Evolutionary conservation across 2,888 invertebrate genomes (phyloP).

Genomic region (Acanthosepion lycidas): DNA sequence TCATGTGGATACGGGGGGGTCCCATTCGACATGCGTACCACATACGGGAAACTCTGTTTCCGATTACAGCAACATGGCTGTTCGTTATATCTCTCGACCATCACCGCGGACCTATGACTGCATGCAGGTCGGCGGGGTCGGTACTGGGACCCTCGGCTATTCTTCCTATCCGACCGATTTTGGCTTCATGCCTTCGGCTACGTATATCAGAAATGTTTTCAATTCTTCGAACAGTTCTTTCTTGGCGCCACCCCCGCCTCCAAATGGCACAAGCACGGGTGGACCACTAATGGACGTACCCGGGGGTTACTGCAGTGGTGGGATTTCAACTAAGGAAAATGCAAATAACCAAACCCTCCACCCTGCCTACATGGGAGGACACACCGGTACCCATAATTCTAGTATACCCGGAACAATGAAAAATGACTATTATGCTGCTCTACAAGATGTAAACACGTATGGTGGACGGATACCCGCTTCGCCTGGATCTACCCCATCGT

Average conservation of each 20-base stretch:
- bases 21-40: background rate
- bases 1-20: constrained; percentile 39
- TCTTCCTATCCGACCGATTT: constrained; percentile 39
- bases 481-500: constrained; percentile 43
- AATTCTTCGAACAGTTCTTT: constrained; percentile 38
- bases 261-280: background rate
- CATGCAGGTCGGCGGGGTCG: constrained; percentile 39
- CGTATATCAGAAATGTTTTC: constrained; percentile 41
- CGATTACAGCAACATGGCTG: background rate
- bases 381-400: constrained; percentile 36
- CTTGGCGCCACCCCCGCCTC: background rate
- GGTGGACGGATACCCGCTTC: constrained; percentile 45
- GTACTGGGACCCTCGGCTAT: constrained; percentile 35
- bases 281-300: constrained; percentile 42
- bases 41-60: constrained; percentile 34
- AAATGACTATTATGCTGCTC: constrained; percentile 44
- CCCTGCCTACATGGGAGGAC: constrained; percentile 41
- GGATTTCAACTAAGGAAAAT: constrained; percentile 36
- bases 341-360: constrained; percentile 36
- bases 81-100: constrained; percentile 40
- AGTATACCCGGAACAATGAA: constrained; percentile 38
- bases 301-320: constrained; percentile 15
- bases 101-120: constrained; percentile 45
- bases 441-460: constrained; percentile 44
- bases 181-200: constrained; percentile 37